Evolutionary conservation across 1,140 invertebrate species (phyloP), one percentile per base, ranked within the genome.

Genomic region (Oscheius sp.): DNA sequence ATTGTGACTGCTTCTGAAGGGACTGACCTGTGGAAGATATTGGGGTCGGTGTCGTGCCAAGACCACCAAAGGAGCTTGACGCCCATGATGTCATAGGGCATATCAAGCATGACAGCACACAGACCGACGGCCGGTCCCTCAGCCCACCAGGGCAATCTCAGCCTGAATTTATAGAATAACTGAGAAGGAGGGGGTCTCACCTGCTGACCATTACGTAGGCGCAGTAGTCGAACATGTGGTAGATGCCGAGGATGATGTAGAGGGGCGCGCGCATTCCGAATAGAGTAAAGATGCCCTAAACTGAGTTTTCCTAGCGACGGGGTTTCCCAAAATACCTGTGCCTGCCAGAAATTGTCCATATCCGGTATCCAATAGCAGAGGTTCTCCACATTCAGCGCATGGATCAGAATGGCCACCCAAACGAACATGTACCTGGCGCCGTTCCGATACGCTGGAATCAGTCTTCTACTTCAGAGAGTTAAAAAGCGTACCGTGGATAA

Each of bases 41-140:
- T 92, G 1, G 91, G 90, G 84, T 92, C 91, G 0, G 91, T 92
- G 81, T 92, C 91, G 81, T 93, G 91, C 91, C 91, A 92, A 0
- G 90, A 91, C 91, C 91, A 92, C 85, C 91, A 91, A 1, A 91
- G 82, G 79, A 91, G 90, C 82, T 91, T 91, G 0, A 92, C 89
- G 1, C 90, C 88, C 66, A 91, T 89, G 35, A 92, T 91, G 79
- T 92, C 91, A 80, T 91, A 92, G 0, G 91, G 91, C 45, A 92
- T 87, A 80, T 93, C 91, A 26, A 92, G 87, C 13, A 92, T 85
- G 0, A 92, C 90, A 0, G 89, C 89, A 1, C 88, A 81, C n/a
- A 92, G 83, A 1, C 91, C 91, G 45, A 91, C 90, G 85, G 85
- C 81, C 20, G 79, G 80, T 26, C 80, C 77, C 38, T 83, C 76